Evolutionary conservation across 2,888 invertebrate species (phyloP), one percentile per base, ranked within the genome.

Genomic region (Meghimatium bilineatum): DNA sequence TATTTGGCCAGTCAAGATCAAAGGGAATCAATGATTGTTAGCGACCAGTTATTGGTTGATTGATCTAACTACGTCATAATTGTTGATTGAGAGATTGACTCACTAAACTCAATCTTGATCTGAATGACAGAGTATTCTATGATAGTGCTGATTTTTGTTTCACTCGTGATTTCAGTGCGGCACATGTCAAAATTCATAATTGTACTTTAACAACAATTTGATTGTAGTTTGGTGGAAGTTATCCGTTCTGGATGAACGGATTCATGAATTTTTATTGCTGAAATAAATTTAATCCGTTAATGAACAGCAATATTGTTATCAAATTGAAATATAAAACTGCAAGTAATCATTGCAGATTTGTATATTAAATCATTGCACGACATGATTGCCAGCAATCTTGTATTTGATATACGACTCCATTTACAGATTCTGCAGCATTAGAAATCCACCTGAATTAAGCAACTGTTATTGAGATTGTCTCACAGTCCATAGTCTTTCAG

Each of bases 401-500:
- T 14, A 32, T 10, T 32, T 52, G 52, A 52, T 12, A n/a, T 44
- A n/a, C 44, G 72, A 36, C 72, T 26, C n/a, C 26, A 72, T 72
- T 49, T 72, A 72, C 23, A 34, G n/a, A 14, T n/a, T 29, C 12
- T 29, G 44, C 49, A 49, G 12, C 32, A 32, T 32, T 74, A 74
- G 74, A 74, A 74, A 74, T n/a, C 3, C 29, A n/a, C n/a, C 12
- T 72, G n/a, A n/a, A 29, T 44, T 44, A n/a, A 44, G 38, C 29
- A 5, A n/a, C 44, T 72, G 44, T 26, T 38, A 49, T n/a, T 32
- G 26, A 74, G n/a, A 29, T 74, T 74, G 32, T 38, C 38, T 52
- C 76, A n/a, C 32, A 32, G 63, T 78, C 44, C 67, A 44, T 26
- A 44, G 78, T 78, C 78, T 78, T 78, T 78, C 78, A 78, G 29